Conservation (phyloP, 2,888 invertebrate genomes). For the Heliconius hortense region DNA sequence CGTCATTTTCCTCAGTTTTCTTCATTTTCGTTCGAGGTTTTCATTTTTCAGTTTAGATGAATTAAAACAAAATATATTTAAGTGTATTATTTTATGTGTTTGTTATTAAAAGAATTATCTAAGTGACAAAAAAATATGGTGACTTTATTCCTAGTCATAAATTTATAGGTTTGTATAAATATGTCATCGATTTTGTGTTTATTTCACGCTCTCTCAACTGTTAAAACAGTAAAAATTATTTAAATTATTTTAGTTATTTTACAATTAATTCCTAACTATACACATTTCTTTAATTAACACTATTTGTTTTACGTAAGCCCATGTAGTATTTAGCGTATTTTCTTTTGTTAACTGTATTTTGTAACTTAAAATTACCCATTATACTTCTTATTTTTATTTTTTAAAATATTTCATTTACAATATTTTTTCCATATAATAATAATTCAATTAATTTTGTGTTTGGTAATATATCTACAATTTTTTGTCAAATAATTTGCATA, state of each 20-base stretch:
- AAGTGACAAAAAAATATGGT: conserved; percentile 47
- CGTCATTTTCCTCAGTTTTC: conserved; percentile 42
- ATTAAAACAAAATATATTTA: conserved; percentile 26
- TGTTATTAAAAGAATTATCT: conserved; percentile 18
- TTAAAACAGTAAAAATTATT: neutral
- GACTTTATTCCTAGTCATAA: conserved; percentile 54
- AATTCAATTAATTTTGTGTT: neutral
- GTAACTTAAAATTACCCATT: neutral
- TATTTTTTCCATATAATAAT: neutral
- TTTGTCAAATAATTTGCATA: neutral
- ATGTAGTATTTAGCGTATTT: conserved; percentile 1
- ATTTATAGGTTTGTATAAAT: conserved; percentile 57
- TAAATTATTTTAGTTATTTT: conserved; percentile 8
- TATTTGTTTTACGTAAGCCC: conserved; percentile 36
- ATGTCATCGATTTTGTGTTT: conserved; percentile 53
- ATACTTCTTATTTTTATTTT: neutral
- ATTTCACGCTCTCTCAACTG: conserved; percentile 11
- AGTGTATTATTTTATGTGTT: conserved; percentile 26
- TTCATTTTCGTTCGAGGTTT: conserved; percentile 34
- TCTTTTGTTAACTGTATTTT: conserved; percentile 9
- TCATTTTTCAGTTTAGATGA: conserved; percentile 26
- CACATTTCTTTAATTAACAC: neutral
- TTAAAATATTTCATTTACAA: neutral
- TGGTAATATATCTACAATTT: neutral
- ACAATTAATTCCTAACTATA: neutral